Percentiles rank a stretch among this genome's conserved stretches.
Evolutionary conservation across 2,113 vertebrate species (phyloP).

Genomic region (Argyrosomus japonicus): DNA sequence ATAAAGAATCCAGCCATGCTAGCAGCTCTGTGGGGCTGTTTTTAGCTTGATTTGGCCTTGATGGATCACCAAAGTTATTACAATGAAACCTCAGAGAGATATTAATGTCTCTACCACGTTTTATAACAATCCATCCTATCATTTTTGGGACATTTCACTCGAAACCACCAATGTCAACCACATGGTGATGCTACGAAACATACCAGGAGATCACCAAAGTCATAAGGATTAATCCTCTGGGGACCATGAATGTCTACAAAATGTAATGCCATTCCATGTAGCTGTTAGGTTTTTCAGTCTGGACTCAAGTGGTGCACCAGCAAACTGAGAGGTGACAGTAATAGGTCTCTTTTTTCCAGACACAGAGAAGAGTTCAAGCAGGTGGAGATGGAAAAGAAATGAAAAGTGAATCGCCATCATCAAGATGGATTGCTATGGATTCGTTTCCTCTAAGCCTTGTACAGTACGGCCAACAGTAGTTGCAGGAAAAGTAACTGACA

Average conservation of each 20-base stretch:
- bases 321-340: neutral
- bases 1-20: neutral
- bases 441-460: slow-evolving; percentile 22
- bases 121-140: neutral
- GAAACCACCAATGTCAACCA: too few relatives aligned
- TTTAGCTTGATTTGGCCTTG: neutral
- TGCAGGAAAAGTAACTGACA: slow-evolving; percentile 12
- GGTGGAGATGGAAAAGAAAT: neutral
- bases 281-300: neutral
- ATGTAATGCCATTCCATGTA: neutral
- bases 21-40: neutral
- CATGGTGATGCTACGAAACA: too few relatives aligned
- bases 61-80: neutral
- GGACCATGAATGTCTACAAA: neutral
- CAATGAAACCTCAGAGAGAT: neutral
- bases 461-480: slow-evolving; percentile 4
- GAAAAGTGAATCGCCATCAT: slow-evolving; percentile 1
- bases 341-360: neutral
- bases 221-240: neutral
- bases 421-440: slow-evolving; percentile 44
- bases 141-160: neutral
- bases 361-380: too few relatives aligned
- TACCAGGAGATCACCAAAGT: too few relatives aligned
- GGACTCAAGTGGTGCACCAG: neutral
- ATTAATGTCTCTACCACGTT: neutral